Base-by-base conservation (phyloP, 2,797 vertebrate species). In the Myripristis murdjan region DNA sequence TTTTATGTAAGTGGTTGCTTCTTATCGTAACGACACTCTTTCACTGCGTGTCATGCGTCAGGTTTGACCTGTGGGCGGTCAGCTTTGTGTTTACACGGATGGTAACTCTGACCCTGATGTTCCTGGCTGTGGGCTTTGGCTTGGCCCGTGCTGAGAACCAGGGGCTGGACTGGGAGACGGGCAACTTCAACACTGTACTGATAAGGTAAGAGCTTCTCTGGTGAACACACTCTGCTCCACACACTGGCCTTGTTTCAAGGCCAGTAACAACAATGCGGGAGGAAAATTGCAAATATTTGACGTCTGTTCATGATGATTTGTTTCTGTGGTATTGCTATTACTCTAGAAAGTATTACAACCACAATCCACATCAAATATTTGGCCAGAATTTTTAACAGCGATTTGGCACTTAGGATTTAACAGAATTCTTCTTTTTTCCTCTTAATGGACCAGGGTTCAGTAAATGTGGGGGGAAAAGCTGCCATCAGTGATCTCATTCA, bases 1-100 rank as follows among this genome's bases (percentile, higher is more conserved):
- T 53, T 16, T 33, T n/a, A n/a, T n/a, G n/a, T n/a, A n/a, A n/a
- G n/a, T n/a, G n/a, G n/a, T n/a, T n/a, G n/a, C n/a, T n/a, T n/a
- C n/a, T n/a, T n/a, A n/a, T n/a, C n/a, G n/a, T n/a, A n/a, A n/a
- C n/a, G n/a, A n/a, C n/a, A n/a, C n/a, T n/a, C n/a, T 16, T 57
- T 22, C 22, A 8, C 31, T 75, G 61, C 72, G 18, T 84, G 48
- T 46, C 5, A 15, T 35, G 43, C 23, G 22, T 48, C 86, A 99
- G 98, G 94, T 99, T 99, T 82, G 96, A 95, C 0, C 86, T 97
- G 77, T 99, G 98, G 98, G 97, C 97, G 0, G 93, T 96, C 1
- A 95, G 97, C 22, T 99, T 98, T 0, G 97, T 97, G 72, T 86
- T 97, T 82, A 96, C 96, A 1, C 96, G 96, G 60, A 97, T 99